These are phyloP conservation scores for Corvus moneduloides DNA, from an alignment of 2,113 vertebrate genomes.

Conservation along the genomic window DNA sequence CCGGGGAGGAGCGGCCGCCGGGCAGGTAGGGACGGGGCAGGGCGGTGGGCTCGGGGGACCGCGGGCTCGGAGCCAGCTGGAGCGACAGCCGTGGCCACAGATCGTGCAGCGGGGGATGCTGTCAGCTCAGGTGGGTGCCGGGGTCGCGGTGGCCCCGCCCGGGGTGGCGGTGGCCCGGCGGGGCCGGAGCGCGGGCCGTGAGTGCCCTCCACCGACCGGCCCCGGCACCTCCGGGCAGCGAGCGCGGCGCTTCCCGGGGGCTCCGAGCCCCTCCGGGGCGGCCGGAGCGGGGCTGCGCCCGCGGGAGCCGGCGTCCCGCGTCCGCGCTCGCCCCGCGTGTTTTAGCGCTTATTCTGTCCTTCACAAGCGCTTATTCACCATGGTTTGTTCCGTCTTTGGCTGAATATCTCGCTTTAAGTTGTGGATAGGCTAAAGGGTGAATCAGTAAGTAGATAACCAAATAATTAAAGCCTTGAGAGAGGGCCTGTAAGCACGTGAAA, in stretches of 20 bases:
- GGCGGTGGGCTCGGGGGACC: not conserved
- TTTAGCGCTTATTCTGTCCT: rapidly evolving
- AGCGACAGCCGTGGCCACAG: rapidly evolving
- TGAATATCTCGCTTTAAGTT: rapidly evolving
- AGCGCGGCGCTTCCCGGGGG: not conserved
- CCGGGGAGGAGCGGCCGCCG: not conserved
- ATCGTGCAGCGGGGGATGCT: not conserved
- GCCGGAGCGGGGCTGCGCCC: not conserved
- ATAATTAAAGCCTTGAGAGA: not conserved
- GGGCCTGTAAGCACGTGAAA: not conserved
- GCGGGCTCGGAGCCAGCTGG: not conserved
- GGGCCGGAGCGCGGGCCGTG: not conserved
- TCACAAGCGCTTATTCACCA: rapidly evolving
- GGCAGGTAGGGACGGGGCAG: not conserved
- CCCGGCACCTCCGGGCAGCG: not conserved
- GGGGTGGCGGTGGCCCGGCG: not conserved
- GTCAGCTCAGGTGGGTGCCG: not conserved
- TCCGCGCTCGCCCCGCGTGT: too few relatives aligned
- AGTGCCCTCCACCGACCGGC: slow-evolving; percentile 37
- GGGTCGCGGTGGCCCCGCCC: not conserved
- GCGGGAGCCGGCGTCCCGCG: rapidly evolving
- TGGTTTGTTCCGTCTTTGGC: rapidly evolving
- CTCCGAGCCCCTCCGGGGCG: not conserved
- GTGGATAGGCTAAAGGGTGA: not conserved
- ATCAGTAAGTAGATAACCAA: not conserved